Evolutionary conservation across 2,888 invertebrate species (phyloP), one percentile per base, ranked within the genome.

Genomic region (Phania funesta): DNA sequence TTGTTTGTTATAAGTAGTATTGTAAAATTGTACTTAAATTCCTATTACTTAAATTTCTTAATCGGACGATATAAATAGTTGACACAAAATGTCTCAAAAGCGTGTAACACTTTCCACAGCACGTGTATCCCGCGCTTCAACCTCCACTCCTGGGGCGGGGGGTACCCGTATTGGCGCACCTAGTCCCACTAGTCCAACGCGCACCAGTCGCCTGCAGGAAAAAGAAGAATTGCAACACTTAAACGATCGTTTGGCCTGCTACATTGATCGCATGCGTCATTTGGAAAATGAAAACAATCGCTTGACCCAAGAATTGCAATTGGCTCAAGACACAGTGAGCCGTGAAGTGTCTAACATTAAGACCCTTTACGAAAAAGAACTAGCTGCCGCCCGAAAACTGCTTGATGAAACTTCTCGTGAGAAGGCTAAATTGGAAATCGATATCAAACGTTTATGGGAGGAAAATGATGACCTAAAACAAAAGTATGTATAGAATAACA

Each of bases 211-310:
- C 54, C 92, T 97, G 18, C 97, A 98, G 90, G 99, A 99, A 91
- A 99, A 99, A 92, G 95, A 95, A 87, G 97, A 98, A 87, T 92
- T 99, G 85, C 97, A 96, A 90, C 96, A 97, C 90, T 93, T 99
- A 68, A 99, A 99, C 91, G 98, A 99, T 91, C 96, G 99, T 76
- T 93, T 99, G 83, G 99, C 99, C 9, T 94, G 95, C 77, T 99
- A 99, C 90, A 99, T 99, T 88, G 99, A 99, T 88, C 95, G 94
- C 88, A 98, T 98, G 74, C 94, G 99, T 75, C 94, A 95, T 88
- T 93, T 99, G 87, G 99, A 99, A 92, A 93, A 93, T 80, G 99
- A 99, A 91, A 99, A 99, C 91, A 94, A 93, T 46, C 94, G 96
- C 5, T 92, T 98, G 64, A 94, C 94, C 70, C 93, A 96, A 85